Evolutionary conservation across 2,797 vertebrate species (phyloP).

Genomic region (Eupleurogrammus muticus): DNA sequence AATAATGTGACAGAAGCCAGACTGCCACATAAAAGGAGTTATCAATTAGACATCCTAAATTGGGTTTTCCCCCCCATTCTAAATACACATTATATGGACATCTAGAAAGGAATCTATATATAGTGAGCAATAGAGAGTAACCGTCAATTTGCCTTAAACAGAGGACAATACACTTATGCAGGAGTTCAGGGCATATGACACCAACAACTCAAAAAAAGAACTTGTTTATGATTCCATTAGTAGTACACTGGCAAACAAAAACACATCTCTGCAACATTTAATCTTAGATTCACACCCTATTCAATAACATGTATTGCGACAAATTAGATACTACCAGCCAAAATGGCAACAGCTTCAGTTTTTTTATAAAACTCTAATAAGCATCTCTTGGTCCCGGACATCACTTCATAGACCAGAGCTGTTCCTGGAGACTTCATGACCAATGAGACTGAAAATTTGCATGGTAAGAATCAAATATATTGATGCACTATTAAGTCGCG

Average conservation of each 20-base stretch:
- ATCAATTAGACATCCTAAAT: not conserved
- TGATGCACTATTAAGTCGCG: not conserved
- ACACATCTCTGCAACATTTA: not conserved
- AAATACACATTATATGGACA: not conserved
- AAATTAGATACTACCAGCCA: not conserved
- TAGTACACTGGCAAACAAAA: not conserved
- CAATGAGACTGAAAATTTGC: not conserved
- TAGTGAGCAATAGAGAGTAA: not conserved
- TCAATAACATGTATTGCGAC: no score
- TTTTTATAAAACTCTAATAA: no score
- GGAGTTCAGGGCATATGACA: not conserved
- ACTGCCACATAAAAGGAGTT: not conserved
- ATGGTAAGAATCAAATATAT: not conserved
- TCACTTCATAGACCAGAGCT: no score
- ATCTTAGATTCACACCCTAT: no score
- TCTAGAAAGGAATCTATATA: not conserved
- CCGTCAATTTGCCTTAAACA: not conserved
- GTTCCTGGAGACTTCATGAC: no score
- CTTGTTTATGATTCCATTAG: no score
- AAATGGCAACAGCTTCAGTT: no score
- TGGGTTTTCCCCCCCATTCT: not conserved
- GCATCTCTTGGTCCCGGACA: no score
- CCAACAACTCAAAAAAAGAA: not conserved
- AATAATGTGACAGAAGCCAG: not conserved
- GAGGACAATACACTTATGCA: not conserved